Evolutionary conservation across 1,140 invertebrate genomes (phyloP).

Genomic region (Colletes gigas): DNA sequence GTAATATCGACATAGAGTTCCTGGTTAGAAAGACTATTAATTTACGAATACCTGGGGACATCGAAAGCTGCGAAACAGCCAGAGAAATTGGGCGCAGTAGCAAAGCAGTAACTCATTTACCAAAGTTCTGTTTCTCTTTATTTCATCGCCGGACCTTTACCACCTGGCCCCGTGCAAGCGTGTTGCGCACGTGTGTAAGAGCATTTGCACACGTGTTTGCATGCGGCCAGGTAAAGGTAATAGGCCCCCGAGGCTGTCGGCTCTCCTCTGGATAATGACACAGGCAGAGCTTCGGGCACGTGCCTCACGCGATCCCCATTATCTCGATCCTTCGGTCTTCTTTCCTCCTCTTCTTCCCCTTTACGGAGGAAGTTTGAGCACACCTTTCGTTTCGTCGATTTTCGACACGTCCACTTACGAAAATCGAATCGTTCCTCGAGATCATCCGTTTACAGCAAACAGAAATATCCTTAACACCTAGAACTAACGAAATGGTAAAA

Average conservation of each 20-base stretch:
- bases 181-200: slow-evolving; percentile 32
- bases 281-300: slow-evolving; percentile 74
- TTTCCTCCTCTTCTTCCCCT: slow-evolving; percentile 51
- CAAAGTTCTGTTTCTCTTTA: slow-evolving; percentile 12
- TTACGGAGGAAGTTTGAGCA: slow-evolving; percentile 18
- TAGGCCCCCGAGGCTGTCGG: slow-evolving; percentile 56
- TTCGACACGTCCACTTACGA: not conserved
- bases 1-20: too few species aligned
- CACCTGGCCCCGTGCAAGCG: slow-evolving; percentile 31
- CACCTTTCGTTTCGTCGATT: slow-evolving; percentile 11
- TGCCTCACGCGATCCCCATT: slow-evolving; percentile 79
- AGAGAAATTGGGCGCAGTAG: not conserved
- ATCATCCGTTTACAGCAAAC: too few species aligned
- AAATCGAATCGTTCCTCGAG: not conserved
- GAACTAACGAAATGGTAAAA: too few species aligned
- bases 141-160: not conserved
- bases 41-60: not conserved
- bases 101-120: slow-evolving; percentile 35
- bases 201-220: slow-evolving; percentile 53
- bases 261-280: slow-evolving; percentile 75
- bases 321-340: slow-evolving; percentile 63
- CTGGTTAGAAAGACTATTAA: too few species aligned
- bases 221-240: slow-evolving; percentile 63
- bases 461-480: too few species aligned
- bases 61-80: not conserved